These are phyloP conservation scores for Cephus pulcher DNA, from an alignment of 2,888 invertebrate genomes.

Conservation along the genomic window DNA sequence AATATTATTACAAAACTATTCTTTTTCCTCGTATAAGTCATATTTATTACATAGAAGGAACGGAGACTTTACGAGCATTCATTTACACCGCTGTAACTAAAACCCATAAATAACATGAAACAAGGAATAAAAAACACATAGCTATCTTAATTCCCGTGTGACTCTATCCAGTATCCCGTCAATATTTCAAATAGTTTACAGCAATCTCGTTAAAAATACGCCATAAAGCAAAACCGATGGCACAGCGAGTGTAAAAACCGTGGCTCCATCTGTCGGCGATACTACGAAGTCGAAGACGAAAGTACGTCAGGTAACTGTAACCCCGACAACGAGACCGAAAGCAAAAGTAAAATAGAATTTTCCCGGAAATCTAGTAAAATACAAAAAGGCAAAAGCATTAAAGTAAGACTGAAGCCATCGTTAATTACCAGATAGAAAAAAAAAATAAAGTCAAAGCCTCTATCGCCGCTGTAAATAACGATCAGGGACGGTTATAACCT, in stretches of 20 bases:
- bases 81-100: neutral
- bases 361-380: neutral
- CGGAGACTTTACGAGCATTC: neutral
- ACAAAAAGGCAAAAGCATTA: neutral
- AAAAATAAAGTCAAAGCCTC: neutral
- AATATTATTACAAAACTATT: neutral
- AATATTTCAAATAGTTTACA: neutral
- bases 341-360: neutral
- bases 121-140: neutral
- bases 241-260: neutral
- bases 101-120: neutral
- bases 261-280: neutral
- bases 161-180: neutral
- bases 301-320: neutral
- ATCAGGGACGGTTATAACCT: neutral
- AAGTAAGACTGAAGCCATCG: neutral
- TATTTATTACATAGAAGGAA: neutral
- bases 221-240: neutral
- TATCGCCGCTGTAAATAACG: neutral
- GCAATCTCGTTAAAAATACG: neutral
- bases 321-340: neutral
- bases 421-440: neutral
- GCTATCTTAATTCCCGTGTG: neutral
- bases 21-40: neutral
- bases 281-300: neutral